phyloP scores from a whole-genome alignment of 2,888 invertebrate species.

The Odontocerum albicorne region DNA sequence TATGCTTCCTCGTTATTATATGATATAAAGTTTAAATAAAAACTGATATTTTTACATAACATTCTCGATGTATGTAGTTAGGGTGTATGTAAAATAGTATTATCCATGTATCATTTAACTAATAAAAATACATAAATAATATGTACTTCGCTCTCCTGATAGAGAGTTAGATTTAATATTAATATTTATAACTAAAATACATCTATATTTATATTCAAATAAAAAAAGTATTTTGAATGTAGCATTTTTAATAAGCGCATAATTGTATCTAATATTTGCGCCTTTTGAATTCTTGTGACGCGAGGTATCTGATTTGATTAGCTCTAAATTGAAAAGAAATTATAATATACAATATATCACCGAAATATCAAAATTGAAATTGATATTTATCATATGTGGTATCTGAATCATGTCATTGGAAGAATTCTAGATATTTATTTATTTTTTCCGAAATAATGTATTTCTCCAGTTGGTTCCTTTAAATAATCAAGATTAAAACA shows the following conservation, averaged over 20 bases:
- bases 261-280: conserved; percentile 23
- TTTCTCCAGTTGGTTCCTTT: too few species aligned
- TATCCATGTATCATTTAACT: conserved; percentile 32
- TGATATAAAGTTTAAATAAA: conserved; percentile 38
- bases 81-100: conserved; percentile 12
- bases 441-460: too few species aligned
- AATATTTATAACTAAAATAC: conserved; percentile 35
- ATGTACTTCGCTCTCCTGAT: conserved; percentile 31
- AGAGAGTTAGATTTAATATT: conserved; percentile 40
- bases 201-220: conserved; percentile 38
- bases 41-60: conserved; percentile 37
- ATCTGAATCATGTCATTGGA: too few species aligned
- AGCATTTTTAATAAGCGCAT: conserved; percentile 34
- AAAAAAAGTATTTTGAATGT: conserved; percentile 36
- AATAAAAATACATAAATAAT: conserved; percentile 14
- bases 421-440: too few species aligned
- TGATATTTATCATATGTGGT: too few species aligned
- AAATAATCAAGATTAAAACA: too few species aligned
- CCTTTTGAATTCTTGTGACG: conserved; percentile 1
- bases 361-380: too few species aligned
- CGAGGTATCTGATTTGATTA: conserved; percentile 15
- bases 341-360: too few species aligned
- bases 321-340: conserved; percentile 7
- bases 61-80: conserved; percentile 37
- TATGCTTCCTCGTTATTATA: conserved; percentile 24